These are phyloP conservation scores for Zele albiditarsus DNA, from an alignment of 2,888 invertebrate species.

Conservation along the genomic window DNA sequence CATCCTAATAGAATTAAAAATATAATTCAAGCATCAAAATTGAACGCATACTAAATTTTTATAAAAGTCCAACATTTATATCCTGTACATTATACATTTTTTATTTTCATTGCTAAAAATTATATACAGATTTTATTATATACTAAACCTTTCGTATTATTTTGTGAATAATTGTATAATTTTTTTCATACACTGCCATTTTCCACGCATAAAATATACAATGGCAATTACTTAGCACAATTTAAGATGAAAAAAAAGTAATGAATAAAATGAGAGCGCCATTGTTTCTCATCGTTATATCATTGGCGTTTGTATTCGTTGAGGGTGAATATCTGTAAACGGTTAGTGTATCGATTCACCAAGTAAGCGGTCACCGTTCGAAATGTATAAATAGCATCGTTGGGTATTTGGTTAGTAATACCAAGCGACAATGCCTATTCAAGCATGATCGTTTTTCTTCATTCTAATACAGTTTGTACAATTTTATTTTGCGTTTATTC, in stretches of 20 bases:
- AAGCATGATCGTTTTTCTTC: constrained; percentile 22
- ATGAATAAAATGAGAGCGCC: constrained; percentile 20
- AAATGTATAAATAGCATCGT: constrained; percentile 40
- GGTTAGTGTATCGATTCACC: constrained; percentile 41
- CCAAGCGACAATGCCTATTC: constrained; percentile 21
- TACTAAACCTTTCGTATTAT: too few species aligned
- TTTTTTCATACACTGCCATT: too few species aligned
- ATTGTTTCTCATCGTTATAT: background rate
- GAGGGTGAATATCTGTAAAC: constrained; percentile 41
- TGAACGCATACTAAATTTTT: too few species aligned
- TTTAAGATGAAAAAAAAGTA: constrained; percentile 1
- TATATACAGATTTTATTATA: too few species aligned
- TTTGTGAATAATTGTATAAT: too few species aligned
- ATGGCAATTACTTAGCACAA: background rate
- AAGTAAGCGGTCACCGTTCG: constrained; percentile 40
- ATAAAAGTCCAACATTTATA: too few species aligned
- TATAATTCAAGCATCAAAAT: too few species aligned
- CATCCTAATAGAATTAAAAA: too few species aligned
- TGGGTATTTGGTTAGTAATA: constrained; percentile 26
- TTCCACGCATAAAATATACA: background rate
- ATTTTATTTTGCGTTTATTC: background rate
- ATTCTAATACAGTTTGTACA: background rate
- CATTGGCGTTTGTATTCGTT: background rate
- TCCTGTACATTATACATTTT: too few species aligned
- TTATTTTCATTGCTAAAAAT: too few species aligned